Conservation (phyloP, 2,888 invertebrate species). For the Petrolisthes manimaculis region DNA sequence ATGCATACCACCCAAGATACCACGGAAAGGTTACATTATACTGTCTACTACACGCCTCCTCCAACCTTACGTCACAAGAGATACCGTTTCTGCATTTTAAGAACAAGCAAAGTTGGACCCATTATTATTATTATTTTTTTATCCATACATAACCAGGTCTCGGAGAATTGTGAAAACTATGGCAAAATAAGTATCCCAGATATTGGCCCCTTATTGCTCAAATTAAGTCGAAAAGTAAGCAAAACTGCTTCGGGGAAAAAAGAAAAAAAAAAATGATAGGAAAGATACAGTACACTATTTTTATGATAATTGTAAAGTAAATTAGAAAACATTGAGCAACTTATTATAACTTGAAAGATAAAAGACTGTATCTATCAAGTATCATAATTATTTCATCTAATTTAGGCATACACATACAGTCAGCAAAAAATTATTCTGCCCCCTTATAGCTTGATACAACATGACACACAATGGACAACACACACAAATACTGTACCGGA, state of each 20-base stretch:
- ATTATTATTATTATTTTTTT: neutral
- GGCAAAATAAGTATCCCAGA: slow-evolving; percentile 26
- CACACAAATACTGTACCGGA: too few species aligned
- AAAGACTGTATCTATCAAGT: slow-evolving; percentile 17
- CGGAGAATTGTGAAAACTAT: slow-evolving; percentile 25
- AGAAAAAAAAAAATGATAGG: neutral
- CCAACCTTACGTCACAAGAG: slow-evolving; percentile 6
- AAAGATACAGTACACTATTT: neutral
- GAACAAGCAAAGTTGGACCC: neutral
- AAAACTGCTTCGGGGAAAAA: slow-evolving; percentile 6
- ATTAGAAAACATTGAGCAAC: slow-evolving; percentile 48
- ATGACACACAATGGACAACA: too few species aligned
- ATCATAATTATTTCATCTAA: neutral
- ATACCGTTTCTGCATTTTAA: neutral
- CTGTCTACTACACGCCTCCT: neutral
- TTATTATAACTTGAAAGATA: slow-evolving; percentile 33
- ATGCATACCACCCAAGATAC: too few species aligned
- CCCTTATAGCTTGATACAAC: too few species aligned
- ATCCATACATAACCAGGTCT: slow-evolving; percentile 17
- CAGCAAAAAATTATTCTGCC: neutral
- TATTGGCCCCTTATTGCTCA: slow-evolving; percentile 47
- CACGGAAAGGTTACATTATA: too few species aligned
- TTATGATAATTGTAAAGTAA: neutral
- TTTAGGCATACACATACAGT: neutral
- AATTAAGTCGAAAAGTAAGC: slow-evolving; percentile 25